phyloP scores from a whole-genome alignment of 30 jellyfish, hydroid and myxozoan species.

The Turritopsis rubra region DNA sequence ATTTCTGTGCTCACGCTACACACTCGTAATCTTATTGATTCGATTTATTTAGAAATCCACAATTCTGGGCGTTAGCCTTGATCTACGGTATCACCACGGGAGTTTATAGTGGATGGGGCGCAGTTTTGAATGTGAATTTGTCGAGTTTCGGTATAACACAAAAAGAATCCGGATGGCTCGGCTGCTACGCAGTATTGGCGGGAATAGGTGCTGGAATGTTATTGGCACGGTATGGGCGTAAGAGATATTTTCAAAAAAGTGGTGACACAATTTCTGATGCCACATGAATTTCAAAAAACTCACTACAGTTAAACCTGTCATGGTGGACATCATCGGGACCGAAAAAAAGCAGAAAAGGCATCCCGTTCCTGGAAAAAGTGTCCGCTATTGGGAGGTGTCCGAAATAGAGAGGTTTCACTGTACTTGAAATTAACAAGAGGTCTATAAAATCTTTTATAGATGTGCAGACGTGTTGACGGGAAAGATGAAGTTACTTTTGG shows the following conservation, averaged over 20 bases:
- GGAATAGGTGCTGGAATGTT: conserved; percentile 38
- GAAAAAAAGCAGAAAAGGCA: too few relatives aligned
- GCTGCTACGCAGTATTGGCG: conserved; percentile 37
- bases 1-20: background rate
- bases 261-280: too few relatives aligned
- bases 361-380: too few relatives aligned
- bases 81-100: conserved; percentile 41
- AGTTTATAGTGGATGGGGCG: conserved; percentile 52
- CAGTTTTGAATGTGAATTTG: conserved; percentile 33
- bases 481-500: conserved; percentile 29
- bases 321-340: too few relatives aligned
- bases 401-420: too few relatives aligned
- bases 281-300: too few relatives aligned
- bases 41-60: conserved; percentile 29
- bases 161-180: conserved; percentile 50
- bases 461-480: conserved; percentile 47
- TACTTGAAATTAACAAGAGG: too few relatives aligned
- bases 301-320: too few relatives aligned
- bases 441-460: conserved; percentile 3
- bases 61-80: conserved; percentile 26
- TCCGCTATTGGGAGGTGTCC: too few relatives aligned
- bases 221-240: conserved; percentile 46
- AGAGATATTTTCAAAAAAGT: too few relatives aligned
- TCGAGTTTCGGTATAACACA: conserved; percentile 37
- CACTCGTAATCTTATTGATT: too few relatives aligned